Evolutionary conservation across 2,888 invertebrate species (phyloP).

Genomic region (Salpingus planirostris): DNA sequence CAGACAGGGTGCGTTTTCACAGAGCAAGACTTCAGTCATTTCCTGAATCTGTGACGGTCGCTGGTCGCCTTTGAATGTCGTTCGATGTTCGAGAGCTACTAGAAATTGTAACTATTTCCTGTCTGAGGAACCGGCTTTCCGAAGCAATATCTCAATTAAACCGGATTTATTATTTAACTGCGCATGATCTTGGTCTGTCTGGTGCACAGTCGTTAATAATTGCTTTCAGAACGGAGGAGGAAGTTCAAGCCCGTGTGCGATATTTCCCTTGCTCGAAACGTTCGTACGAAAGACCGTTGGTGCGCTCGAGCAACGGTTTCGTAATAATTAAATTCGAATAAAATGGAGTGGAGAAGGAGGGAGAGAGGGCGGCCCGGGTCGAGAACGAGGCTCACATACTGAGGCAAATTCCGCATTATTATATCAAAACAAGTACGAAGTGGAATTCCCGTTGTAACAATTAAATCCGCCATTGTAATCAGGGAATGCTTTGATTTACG

Average conservation of each 20-base stretch:
- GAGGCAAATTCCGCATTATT: conserved; percentile 29
- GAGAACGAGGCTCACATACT: conserved; percentile 16
- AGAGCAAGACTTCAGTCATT: too few relatives aligned
- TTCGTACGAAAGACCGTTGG: too few relatives aligned
- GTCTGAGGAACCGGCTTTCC: too few relatives aligned
- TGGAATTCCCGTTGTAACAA: conserved; percentile 31
- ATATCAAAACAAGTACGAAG: conserved; percentile 31
- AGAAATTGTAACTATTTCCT: too few relatives aligned
- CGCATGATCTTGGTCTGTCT: conserved; percentile 11
- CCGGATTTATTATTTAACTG: conserved; percentile 12
- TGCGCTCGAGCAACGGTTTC: conserved; percentile 12
- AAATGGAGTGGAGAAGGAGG: conserved; percentile 10
- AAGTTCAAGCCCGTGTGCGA: neutral
- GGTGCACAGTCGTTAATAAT: conserved; percentile 13
- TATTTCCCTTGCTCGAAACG: too few relatives aligned
- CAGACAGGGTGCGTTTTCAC: too few relatives aligned
- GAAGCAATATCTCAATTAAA: conserved; percentile 13
- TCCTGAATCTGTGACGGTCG: too few relatives aligned
- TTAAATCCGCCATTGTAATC: conserved; percentile 30
- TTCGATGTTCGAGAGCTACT: too few relatives aligned
- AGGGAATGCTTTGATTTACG: conserved; percentile 30
- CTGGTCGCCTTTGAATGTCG: too few relatives aligned
- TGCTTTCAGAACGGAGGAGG: conserved; percentile 4
- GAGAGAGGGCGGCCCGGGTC: too few relatives aligned
- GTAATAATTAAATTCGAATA: conserved; percentile 15